A percentile compares a stretch with the other conserved stretches of the same genome.
These are phyloP conservation scores for Lamprotornis superbus DNA, from an alignment of 2,113 vertebrate genomes.

Conservation along the genomic window DNA sequence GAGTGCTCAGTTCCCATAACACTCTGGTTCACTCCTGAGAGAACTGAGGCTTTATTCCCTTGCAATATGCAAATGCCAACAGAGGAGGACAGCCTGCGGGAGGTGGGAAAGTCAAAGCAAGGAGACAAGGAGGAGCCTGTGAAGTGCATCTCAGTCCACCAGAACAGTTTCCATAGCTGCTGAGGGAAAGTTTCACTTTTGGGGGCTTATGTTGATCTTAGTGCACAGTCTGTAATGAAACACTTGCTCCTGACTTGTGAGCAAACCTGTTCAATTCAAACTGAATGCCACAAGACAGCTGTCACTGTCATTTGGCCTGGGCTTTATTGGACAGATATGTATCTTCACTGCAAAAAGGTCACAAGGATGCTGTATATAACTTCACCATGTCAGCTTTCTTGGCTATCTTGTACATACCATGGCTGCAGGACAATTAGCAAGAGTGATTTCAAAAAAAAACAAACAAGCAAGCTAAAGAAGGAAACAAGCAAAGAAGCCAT, in stretches of 20 bases:
- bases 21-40: neutral
- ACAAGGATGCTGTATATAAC: constrained; percentile 67
- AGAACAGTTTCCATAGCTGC: neutral
- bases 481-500: neutral
- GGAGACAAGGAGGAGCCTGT: constrained; percentile 27
- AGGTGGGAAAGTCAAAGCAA: neutral
- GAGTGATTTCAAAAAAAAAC: constrained; percentile 11
- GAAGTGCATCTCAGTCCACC: constrained; percentile 25
- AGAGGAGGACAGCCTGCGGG: neutral
- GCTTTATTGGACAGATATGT: constrained; percentile 77
- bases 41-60: constrained; percentile 6
- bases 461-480: neutral
- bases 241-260: constrained; percentile 60
- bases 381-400: constrained; percentile 68
- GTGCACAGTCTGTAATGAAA: constrained; percentile 71
- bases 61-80: neutral
- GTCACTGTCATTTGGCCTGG: constrained; percentile 84
- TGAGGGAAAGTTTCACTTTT: constrained; percentile 26
- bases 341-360: constrained; percentile 71
- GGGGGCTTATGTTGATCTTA: constrained; percentile 45
- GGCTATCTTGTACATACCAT: constrained; percentile 51
- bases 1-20: constrained; percentile 80
- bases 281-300: constrained; percentile 81
- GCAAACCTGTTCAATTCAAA: constrained; percentile 71
- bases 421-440: constrained; percentile 57